Evolutionary conservation across 2,113 vertebrate genomes (phyloP).

Genomic region (Oncorhynchus nerka): DNA sequence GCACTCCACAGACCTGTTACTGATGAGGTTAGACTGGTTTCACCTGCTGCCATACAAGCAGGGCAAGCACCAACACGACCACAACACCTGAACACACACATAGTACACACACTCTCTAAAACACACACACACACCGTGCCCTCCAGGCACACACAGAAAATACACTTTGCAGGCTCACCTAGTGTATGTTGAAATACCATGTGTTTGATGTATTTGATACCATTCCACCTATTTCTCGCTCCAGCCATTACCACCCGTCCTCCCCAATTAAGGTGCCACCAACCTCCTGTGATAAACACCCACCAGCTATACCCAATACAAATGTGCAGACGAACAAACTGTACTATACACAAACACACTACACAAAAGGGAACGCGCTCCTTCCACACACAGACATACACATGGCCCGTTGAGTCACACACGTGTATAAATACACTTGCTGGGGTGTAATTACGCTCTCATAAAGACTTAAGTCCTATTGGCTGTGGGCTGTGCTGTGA

Average conservation of each 20-base stretch:
- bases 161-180: neutral
- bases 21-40: slow-evolving; percentile 65
- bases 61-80: slow-evolving; percentile 56
- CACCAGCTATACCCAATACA: too few species aligned
- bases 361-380: neutral
- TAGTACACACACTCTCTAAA: neutral
- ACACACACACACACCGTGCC: neutral
- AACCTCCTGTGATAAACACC: too few species aligned
- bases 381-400: neutral
- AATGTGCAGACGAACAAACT: too few species aligned
- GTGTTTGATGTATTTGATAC: too few species aligned
- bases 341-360: neutral
- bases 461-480: slow-evolving; percentile 44
- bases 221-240: too few species aligned
- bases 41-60: slow-evolving; percentile 56
- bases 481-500: slow-evolving; percentile 35
- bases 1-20: slow-evolving; percentile 39
- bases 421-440: slow-evolving; percentile 62
- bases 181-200: neutral
- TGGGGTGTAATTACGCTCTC: slow-evolving; percentile 65
- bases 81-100: slow-evolving; percentile 1
- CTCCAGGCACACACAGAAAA: neutral
- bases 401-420: slow-evolving; percentile 19
- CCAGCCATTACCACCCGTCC: too few species aligned
- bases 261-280: too few species aligned